A percentile compares a stretch with the other conserved stretches of the same genome.
Evolutionary conservation across 2,797 vertebrate genomes (phyloP).

Genomic region (Allenopithecus nigroviridis): DNA sequence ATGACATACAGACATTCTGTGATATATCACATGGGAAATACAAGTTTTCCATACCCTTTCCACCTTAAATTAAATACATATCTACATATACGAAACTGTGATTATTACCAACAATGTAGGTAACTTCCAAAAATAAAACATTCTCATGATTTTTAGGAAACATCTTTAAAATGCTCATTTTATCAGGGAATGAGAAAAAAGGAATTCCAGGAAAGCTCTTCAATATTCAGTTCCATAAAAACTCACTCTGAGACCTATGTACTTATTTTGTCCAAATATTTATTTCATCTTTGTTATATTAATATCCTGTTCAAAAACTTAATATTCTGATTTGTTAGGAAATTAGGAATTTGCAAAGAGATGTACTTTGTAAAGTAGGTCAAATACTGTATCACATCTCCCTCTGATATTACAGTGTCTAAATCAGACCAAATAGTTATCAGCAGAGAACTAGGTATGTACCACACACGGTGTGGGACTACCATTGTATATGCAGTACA

Average conservation of each 20-base stretch:
- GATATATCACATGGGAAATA: background rate
- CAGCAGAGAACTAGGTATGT: too few relatives aligned
- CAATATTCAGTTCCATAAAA: background rate
- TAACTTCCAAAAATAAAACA: background rate
- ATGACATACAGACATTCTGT: background rate
- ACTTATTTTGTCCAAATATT: background rate
- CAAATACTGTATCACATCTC: too few relatives aligned
- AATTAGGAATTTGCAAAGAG: background rate
- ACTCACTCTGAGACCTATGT: background rate
- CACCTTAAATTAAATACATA: slow-evolving; percentile 1
- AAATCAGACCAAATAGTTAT: too few relatives aligned
- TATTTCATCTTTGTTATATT: background rate
- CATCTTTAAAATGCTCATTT: background rate
- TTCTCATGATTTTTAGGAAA: background rate
- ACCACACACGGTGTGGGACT: too few relatives aligned
- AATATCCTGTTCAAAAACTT: background rate
- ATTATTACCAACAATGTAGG: background rate
- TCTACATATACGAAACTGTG: background rate
- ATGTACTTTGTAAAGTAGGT: background rate
- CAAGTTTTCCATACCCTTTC: background rate
- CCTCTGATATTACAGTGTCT: too few relatives aligned
- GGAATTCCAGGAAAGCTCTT: background rate
- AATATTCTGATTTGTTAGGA: background rate
- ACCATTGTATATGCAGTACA: too few relatives aligned
- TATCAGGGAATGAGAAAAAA: background rate